These are phyloP conservation scores for Neodiprion fabricii DNA, from an alignment of 1,140 invertebrate genomes.

Conservation along the genomic window DNA sequence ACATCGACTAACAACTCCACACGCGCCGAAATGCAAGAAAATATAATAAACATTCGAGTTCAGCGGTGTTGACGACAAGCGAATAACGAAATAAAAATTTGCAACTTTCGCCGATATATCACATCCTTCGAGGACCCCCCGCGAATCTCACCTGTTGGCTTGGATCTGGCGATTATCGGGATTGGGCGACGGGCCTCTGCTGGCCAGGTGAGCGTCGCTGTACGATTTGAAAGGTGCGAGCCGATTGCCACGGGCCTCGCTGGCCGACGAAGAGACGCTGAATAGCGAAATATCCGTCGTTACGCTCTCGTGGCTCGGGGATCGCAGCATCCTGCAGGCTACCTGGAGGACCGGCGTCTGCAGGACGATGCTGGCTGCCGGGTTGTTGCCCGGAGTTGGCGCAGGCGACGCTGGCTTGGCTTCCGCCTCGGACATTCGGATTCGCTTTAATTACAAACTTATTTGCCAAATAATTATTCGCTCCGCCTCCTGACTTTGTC, in stretches of 20 bases:
- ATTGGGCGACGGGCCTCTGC: conserved; percentile 73
- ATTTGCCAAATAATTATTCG: neutral
- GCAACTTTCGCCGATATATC: too few species aligned
- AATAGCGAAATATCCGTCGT: conserved; percentile 82
- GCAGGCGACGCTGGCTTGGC: conserved; percentile 30
- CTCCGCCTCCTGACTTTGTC: neutral
- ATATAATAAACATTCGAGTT: too few species aligned
- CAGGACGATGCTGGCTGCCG: conserved; percentile 44
- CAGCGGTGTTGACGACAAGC: too few species aligned
- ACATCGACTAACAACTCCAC: too few species aligned
- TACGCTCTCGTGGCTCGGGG: conserved; percentile 82
- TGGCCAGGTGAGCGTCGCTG: conserved; percentile 60
- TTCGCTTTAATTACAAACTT: too few species aligned
- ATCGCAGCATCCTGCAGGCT: conserved; percentile 72
- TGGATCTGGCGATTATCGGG: conserved; percentile 64
- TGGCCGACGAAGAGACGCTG: conserved; percentile 77
- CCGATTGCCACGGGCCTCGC: conserved; percentile 65
- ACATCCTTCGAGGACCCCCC: neutral
- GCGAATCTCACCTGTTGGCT: conserved; percentile 46
- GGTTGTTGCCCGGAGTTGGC: conserved; percentile 19
- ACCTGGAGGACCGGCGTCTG: conserved; percentile 62
- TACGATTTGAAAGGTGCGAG: conserved; percentile 66
- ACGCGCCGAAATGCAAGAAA: too few species aligned
- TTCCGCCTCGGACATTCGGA: conserved; percentile 46
- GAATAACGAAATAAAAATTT: too few species aligned